Conservation (phyloP, 2,888 invertebrate genomes). For the Hyposoter dolosus region DNA sequence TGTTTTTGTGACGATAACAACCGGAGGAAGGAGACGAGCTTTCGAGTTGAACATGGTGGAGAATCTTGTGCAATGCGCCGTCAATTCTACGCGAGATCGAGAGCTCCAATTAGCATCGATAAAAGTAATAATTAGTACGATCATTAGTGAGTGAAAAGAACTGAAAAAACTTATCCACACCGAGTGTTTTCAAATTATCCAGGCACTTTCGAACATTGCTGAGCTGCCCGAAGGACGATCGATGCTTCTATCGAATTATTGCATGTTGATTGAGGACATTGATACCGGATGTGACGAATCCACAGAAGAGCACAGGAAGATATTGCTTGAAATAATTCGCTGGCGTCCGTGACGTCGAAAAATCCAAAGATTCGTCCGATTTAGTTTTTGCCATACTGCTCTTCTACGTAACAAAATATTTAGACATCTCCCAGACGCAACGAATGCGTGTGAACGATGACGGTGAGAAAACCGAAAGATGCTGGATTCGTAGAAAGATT, state of each 20-base stretch:
- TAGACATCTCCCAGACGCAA: not conserved
- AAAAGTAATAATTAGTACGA: constrained; percentile 67
- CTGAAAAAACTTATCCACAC: not conserved
- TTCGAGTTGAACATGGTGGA: constrained; percentile 71
- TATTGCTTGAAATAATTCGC: constrained; percentile 73
- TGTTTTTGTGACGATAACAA: constrained; percentile 74
- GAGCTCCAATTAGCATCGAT: constrained; percentile 71
- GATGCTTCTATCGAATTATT: constrained; percentile 64
- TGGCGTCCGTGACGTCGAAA: constrained; percentile 68
- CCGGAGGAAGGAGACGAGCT: constrained; percentile 72
- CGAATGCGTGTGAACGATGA: not conserved
- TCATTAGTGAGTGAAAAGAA: not conserved
- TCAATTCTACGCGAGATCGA: constrained; percentile 59
- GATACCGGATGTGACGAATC: constrained; percentile 64
- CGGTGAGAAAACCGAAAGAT: no score
- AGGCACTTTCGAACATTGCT: constrained; percentile 76
- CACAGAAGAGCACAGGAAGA: constrained; percentile 70
- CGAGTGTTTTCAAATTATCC: constrained; percentile 28
- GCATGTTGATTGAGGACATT: constrained; percentile 68
- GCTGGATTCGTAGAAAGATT: not conserved
- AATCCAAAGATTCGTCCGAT: not conserved
- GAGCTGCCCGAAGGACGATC: constrained; percentile 72
- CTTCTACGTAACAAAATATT: not conserved
- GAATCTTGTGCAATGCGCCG: constrained; percentile 71
- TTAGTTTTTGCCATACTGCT: not conserved